Evolutionary conservation across 2,113 vertebrate species (phyloP), one percentile per base, ranked within the genome.

Genomic region (Sinocyclocheilus grahami): DNA sequence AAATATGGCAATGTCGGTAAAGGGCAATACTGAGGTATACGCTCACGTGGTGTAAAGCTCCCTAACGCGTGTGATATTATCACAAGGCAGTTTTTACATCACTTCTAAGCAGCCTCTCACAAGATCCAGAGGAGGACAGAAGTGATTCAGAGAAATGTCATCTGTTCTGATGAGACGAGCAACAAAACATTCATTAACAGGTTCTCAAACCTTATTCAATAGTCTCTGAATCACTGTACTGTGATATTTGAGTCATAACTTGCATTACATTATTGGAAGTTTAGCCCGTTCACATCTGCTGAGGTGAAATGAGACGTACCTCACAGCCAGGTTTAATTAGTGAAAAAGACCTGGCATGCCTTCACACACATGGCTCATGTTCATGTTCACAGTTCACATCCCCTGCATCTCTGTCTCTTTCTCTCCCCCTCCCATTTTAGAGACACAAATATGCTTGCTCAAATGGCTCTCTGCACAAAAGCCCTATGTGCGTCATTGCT

Each of bases 401-500:
- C 42, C 42, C 1, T 51, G 42, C 48, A 12, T 76, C 0, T 76
- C 53, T 63, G 13, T 84, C 42, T 55, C 14, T 84, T 24, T 48
- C 20, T 83, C 46, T 55, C 24, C 78, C 71, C 22, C 60, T 82
- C 42, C 69, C 3, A 9, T 78, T 53, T 83, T 81, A 80, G 71
- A 85, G 13, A 81, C 55, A 80, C 65, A 33, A 85, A 80, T 81
- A 86, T 85, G 58, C 69, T 88, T 71, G 74, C 76, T 88, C 72
- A 83, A 88, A 88, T 83, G 72, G 67, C 81, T 86, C 42, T 77
- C 80, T 48, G 62, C 84, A 83, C 62, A 86, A 88, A 88, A 83
- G 81, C 74, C 80, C 75, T 79, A 58, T 84, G 87, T 88, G 87
- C 87, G 81, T 88, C 87, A 88, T 79, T 78, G 51, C 65, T n/a